Evolutionary conservation across 2,113 vertebrate species (phyloP).

Genomic region (Chaetodon trifascialis): DNA sequence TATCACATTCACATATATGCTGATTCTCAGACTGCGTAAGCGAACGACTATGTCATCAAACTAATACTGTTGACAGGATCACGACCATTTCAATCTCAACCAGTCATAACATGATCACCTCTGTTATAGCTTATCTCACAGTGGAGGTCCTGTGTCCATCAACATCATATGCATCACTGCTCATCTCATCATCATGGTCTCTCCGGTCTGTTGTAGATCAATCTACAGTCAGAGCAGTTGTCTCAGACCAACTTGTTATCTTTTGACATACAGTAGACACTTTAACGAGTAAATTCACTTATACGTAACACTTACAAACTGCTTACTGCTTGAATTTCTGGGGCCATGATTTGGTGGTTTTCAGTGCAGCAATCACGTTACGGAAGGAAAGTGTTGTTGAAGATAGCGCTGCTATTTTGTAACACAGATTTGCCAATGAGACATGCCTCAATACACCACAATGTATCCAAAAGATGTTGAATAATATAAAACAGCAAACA

Average conservation of each 20-base stretch:
- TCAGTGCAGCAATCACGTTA: too few relatives aligned
- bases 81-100: conserved; percentile 8
- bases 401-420: neutral
- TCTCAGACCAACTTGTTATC: neutral
- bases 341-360: neutral
- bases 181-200: conserved; percentile 4
- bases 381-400: too few relatives aligned
- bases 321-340: neutral
- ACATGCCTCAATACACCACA: neutral
- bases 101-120: conserved; percentile 14
- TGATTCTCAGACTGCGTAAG: neutral
- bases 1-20: neutral
- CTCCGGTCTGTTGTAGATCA: neutral
- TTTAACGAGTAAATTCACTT: neutral
- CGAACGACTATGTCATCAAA: neutral
- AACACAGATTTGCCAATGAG: neutral
- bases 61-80: conserved; percentile 9
- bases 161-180: conserved; percentile 36
- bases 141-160: conserved; percentile 7
- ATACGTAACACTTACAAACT: neutral
- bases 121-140: conserved; percentile 12
- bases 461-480: neutral
- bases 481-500: neutral
- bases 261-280: neutral
- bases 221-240: neutral